Evolutionary conservation across 2,797 vertebrate species (phyloP).

Genomic region (Sebastes hubbsi): DNA sequence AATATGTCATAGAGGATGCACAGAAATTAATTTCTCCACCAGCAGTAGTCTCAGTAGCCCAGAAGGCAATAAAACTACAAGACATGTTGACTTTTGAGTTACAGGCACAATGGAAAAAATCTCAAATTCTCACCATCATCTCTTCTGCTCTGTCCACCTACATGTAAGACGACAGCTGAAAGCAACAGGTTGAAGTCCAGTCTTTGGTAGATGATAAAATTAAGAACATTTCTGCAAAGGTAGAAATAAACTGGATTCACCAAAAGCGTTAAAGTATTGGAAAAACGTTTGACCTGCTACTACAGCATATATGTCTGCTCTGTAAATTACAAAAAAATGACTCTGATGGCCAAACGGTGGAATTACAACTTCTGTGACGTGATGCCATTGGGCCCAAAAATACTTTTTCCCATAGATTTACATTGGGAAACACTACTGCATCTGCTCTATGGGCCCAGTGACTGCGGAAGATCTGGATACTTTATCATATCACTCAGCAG

Average conservation of each 20-base stretch:
- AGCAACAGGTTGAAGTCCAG: neutral
- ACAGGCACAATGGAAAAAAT: neutral
- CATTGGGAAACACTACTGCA: too few species aligned
- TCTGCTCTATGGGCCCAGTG: too few species aligned
- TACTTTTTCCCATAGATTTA: too few species aligned
- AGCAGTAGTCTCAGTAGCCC: neutral
- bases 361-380: too few species aligned
- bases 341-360: too few species aligned
- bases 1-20: neutral
- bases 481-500: too few species aligned
- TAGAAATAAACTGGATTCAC: neutral
- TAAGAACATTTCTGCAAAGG: rapidly evolving
- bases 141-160: neutral
- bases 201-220: neutral
- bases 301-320: neutral
- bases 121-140: neutral
- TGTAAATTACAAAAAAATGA: neutral
- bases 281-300: neutral
- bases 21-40: neutral
- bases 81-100: neutral
- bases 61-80: constrained; percentile 13
- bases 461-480: too few species aligned
- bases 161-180: constrained; percentile 4
- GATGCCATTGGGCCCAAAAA: too few species aligned
- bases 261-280: neutral